Evolutionary conservation across 2,888 invertebrate species (phyloP).

Genomic region (Oligia latruncula): DNA sequence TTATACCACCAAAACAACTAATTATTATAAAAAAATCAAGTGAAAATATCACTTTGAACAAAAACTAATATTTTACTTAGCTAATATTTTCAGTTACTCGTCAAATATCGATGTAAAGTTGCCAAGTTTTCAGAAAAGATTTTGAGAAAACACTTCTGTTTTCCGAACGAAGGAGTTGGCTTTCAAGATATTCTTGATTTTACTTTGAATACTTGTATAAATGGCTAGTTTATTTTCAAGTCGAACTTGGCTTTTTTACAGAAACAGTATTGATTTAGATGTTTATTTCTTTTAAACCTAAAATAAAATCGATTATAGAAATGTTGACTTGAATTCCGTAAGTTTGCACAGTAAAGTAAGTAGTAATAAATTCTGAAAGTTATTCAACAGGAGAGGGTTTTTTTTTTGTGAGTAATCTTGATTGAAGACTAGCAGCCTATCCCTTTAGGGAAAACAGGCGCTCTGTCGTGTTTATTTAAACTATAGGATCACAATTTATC

Average conservation of each 20-base stretch:
- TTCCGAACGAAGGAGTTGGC: not conserved
- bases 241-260: conserved; percentile 9
- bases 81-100: not conserved
- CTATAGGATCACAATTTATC: conserved; percentile 44
- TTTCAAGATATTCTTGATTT: conserved; percentile 22
- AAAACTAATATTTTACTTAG: not conserved
- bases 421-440: not conserved
- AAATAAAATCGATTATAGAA: conserved; percentile 5
- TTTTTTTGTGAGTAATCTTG: not conserved
- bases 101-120: conserved; percentile 7
- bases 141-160: conserved; percentile 13
- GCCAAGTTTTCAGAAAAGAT: conserved; percentile 11
- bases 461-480: not conserved
- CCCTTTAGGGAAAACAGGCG: no score
- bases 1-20: no score
- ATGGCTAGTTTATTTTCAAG: conserved; percentile 26
- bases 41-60: no score
- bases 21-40: no score
- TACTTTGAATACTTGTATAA: not conserved
- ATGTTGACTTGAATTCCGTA: not conserved
- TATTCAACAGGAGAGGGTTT: not conserved
- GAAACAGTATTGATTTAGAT: conserved; percentile 22
- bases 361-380: not conserved
- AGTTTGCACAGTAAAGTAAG: not conserved
- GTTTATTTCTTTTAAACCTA: not conserved